phyloP scores from a whole-genome alignment of 2,888 invertebrate species.

The Smittia aterrima region DNA sequence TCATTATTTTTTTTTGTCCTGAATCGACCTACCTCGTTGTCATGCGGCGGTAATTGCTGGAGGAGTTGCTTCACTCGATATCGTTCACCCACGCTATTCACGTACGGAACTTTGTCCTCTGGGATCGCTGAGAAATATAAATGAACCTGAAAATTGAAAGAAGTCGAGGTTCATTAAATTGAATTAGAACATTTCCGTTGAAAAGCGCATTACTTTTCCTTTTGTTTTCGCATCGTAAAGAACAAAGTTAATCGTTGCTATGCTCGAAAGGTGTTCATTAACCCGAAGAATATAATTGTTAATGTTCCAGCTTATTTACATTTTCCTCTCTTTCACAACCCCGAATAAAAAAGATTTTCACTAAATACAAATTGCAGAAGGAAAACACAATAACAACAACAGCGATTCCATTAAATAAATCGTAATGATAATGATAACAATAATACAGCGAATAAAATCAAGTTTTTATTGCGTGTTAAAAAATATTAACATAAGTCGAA shows the following conservation, averaged over 20 bases:
- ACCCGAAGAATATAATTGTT: constrained; percentile 39
- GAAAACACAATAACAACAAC: constrained; percentile 24
- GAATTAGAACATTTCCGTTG: not conserved
- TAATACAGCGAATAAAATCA: constrained; percentile 40
- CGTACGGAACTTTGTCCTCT: constrained; percentile 96
- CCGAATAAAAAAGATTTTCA: not conserved
- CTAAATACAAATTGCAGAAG: constrained; percentile 18
- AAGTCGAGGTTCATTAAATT: constrained; percentile 8
- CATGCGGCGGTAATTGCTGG: constrained; percentile 96
- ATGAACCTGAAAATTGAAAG: constrained; percentile 74
- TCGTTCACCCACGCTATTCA: constrained; percentile 91
- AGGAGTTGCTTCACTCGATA: constrained; percentile 92
- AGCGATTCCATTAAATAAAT: constrained; percentile 36
- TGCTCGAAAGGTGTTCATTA: constrained; percentile 36
- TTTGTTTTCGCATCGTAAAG: constrained; percentile 13
- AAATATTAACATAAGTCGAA: constrained; percentile 33
- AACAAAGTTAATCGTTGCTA: constrained; percentile 29
- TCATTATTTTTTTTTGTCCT: not conserved
- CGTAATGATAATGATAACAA: constrained; percentile 38
- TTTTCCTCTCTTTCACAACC: not conserved
- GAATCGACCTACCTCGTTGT: constrained; percentile 70
- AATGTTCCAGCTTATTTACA: constrained; percentile 31
- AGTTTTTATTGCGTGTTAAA: constrained; percentile 41
- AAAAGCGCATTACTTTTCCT: constrained; percentile 19
- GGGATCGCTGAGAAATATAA: constrained; percentile 94